These are phyloP conservation scores for Phylloscopus trochilus DNA, from an alignment of 2,113 vertebrate genomes.

Conservation along the genomic window DNA sequence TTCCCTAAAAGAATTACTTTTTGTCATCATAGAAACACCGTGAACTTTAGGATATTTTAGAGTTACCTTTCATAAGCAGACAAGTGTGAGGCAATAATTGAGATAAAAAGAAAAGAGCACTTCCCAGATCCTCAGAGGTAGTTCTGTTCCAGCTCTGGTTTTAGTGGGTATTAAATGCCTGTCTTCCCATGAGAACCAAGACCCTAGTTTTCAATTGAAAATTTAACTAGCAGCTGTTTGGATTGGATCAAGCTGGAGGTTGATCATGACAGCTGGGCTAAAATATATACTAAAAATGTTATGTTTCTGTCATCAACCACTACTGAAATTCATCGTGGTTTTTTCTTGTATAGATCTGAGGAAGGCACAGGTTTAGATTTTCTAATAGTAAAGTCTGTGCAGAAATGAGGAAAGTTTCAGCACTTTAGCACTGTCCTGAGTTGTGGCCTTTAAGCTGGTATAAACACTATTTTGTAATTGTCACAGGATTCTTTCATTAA, in stretches of 20 bases:
- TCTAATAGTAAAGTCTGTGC: background rate
- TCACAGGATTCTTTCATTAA: background rate
- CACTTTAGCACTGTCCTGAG: background rate
- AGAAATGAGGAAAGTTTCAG: background rate
- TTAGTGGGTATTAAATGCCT: background rate
- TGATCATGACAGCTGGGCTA: background rate
- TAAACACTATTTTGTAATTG: background rate
- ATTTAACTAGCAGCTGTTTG: background rate
- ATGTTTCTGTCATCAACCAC: background rate
- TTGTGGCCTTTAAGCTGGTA: background rate
- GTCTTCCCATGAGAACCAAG: background rate
- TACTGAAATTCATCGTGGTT: background rate
- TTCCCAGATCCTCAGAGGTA: background rate
- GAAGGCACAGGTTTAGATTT: background rate
- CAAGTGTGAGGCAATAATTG: background rate
- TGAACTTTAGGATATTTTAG: background rate
- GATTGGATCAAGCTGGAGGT: background rate
- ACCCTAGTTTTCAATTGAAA: background rate
- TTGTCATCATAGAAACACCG: background rate
- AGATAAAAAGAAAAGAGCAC: background rate
- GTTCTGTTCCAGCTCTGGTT: background rate
- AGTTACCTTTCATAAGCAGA: background rate
- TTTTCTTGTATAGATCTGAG: background rate
- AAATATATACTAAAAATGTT: background rate
- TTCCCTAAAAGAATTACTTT: background rate